These are phyloP conservation scores for Dunckerocampus dactyliophorus DNA, from an alignment of 2,113 vertebrate genomes.

Conservation along the genomic window DNA sequence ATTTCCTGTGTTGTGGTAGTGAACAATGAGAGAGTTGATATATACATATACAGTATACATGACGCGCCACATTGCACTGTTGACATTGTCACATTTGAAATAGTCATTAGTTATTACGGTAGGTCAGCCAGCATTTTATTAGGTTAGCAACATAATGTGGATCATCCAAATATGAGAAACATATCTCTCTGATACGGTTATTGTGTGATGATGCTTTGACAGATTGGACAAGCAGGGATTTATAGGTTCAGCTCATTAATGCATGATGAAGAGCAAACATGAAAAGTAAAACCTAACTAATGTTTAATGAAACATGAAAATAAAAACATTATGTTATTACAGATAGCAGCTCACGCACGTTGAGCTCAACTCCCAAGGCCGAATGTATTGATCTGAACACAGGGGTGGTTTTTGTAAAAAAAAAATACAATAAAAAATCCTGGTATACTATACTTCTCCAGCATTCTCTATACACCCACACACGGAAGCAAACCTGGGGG, in stretches of 20 bases:
- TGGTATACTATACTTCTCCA: constrained; percentile 51
- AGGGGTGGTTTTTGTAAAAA: constrained; percentile 53
- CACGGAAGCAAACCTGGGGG: constrained; percentile 15
- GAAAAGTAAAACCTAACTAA: constrained; percentile 9
- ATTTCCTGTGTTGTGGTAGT: too few species aligned
- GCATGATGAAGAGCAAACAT: constrained; percentile 6
- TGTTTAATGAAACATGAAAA: background rate
- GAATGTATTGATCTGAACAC: constrained; percentile 58
- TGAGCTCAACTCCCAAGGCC: constrained; percentile 41
- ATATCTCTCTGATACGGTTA: constrained; percentile 4
- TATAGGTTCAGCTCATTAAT: background rate
- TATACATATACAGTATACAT: too few species aligned
- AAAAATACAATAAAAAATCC: constrained; percentile 29
- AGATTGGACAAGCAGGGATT: background rate
- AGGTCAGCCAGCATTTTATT: too few species aligned
- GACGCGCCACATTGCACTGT: too few species aligned
- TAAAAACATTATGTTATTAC: constrained; percentile 33
- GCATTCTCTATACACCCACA: constrained; percentile 54
- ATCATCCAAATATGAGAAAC: too few species aligned
- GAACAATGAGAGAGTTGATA: too few species aligned
- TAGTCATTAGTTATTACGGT: too few species aligned
- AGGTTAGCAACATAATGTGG: too few species aligned
- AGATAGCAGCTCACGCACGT: constrained; percentile 51
- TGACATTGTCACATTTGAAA: too few species aligned
- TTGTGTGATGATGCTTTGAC: background rate